Evolutionary conservation across 1,140 invertebrate genomes (phyloP).

Genomic region (Tetramorium simillimum): DNA sequence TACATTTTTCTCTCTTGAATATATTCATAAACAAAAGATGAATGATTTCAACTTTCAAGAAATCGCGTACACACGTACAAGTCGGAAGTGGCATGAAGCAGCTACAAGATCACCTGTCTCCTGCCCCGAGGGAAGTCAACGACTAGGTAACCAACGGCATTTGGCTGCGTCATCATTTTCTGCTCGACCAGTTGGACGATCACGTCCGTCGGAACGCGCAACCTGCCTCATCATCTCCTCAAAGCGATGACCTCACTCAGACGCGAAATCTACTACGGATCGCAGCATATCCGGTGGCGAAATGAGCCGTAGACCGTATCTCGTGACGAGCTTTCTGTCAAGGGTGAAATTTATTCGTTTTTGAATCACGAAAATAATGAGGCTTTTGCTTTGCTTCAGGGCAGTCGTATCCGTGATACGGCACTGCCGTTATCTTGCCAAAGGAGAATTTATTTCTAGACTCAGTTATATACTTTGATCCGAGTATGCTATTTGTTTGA

Average conservation of each 20-base stretch:
- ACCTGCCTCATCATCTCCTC: constrained; percentile 33
- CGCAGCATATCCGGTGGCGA: constrained; percentile 67
- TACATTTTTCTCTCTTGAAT: not conserved
- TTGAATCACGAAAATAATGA: constrained; percentile 76
- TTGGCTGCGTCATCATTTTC: constrained; percentile 70
- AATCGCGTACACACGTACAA: constrained; percentile 2
- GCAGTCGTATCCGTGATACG: constrained; percentile 8
- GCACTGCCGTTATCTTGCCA: not conserved
- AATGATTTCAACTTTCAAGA: not conserved
- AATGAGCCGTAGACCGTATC: constrained; percentile 65
- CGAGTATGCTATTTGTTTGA: not conserved
- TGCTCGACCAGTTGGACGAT: constrained; percentile 66
- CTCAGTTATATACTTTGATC: not conserved
- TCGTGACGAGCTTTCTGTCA: constrained; percentile 59
- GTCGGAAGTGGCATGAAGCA: not conserved
- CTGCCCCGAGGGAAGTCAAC: constrained; percentile 75
- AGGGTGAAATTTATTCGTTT: constrained; percentile 69
- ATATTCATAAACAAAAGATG: not conserved
- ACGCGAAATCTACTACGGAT: constrained; percentile 54
- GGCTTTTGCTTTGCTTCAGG: constrained; percentile 43
- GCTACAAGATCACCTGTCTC: constrained; percentile 62
- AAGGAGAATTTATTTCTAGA: constrained; percentile 47
- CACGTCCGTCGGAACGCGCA: constrained; percentile 46
- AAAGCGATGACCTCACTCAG: constrained; percentile 28
- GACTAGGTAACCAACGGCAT: constrained; percentile 70